Base-by-base conservation (phyloP, 2,797 vertebrate species). In the Muscicapa striata region DNA sequence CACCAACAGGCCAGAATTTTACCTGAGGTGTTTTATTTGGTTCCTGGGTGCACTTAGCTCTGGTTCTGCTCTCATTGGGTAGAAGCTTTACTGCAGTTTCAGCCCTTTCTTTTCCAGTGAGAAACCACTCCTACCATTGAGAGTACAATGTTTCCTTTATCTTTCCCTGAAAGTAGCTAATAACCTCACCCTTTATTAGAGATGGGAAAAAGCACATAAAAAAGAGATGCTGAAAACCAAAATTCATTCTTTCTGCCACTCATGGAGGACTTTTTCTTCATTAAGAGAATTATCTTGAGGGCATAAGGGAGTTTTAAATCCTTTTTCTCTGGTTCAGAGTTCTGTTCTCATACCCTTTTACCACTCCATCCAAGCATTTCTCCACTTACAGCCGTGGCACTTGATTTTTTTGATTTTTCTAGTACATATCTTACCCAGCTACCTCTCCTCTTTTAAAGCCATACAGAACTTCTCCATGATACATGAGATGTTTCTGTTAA, bases 181-280 rank as follows among this genome's bases (percentile, higher is more conserved):
- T 87, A 95, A 91, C 72, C 21, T 95, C 75, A 74, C 40, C 49
- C 52, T 95, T 91, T 94, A 89, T 77, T 91, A 91, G 49, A 93
- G 36, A 91, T 49, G 61, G 52, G 77, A 75, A 95, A 95, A 94
- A 72, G 43, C 58, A 73, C 34, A 87, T 57, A 75, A 74, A 45
- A 93, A 90, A 77, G 46, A 90, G 55, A 93, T 93, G 57, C 70
- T 92, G 91, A 92, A 96, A 92, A 82, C n/a, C 26, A 92, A 93
- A 96, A 96, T 83, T 93, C 34, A 63, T 93, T 91, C 93, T 70
- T 96, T 92, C 93, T 94, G 61, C 87, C 64, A 93, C 67, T 91
- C 70, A 45, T 78, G 52, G 34, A 93, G 38, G 76, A 83, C 82
- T 72, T 91, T 84, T 91, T 95, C 92, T 91, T 91, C 73, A 86